phyloP scores from a whole-genome alignment of 2,113 vertebrate genomes.

The Coregonus clupeaformis region DNA sequence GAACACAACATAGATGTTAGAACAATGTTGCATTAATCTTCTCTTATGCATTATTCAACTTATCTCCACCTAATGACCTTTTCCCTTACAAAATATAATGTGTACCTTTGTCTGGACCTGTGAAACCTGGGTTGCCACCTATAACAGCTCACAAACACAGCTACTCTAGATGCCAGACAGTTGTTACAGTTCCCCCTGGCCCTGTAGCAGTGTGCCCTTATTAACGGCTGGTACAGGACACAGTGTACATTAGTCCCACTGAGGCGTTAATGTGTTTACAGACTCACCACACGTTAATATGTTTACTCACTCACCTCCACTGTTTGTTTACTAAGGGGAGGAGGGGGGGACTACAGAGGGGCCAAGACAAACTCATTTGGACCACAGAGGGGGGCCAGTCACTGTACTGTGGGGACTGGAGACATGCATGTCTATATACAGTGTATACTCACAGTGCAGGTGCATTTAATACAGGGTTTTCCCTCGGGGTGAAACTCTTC shows the following conservation, averaged over 20 bases:
- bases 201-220: not conserved
- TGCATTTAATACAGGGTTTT: slow-evolving; percentile 88
- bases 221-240: slow-evolving; percentile 15
- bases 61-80: no score
- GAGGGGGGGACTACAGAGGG: no score
- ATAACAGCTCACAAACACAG: not conserved
- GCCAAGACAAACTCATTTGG: not conserved
- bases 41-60: no score
- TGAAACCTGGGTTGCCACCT: not conserved
- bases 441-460: slow-evolving; percentile 85
- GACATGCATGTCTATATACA: not conserved
- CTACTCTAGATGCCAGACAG: not conserved
- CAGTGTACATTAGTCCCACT: not conserved
- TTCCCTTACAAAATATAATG: not conserved
- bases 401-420: not conserved
- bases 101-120: not conserved
- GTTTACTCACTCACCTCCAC: slow-evolving; percentile 18
- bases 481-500: slow-evolving; percentile 92
- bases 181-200: not conserved
- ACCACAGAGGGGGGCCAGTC: not conserved
- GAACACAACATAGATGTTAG: slow-evolving; percentile 46
- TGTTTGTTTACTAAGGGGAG: slow-evolving; percentile 35
- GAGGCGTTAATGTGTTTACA: slow-evolving; percentile 42
- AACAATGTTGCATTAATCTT: no score
- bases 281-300: no score